A percentile compares a stretch with the other conserved stretches of the same genome.
These are phyloP conservation scores for Ferrisia virgata DNA, from an alignment of 2,888 invertebrate genomes.

Conservation along the genomic window DNA sequence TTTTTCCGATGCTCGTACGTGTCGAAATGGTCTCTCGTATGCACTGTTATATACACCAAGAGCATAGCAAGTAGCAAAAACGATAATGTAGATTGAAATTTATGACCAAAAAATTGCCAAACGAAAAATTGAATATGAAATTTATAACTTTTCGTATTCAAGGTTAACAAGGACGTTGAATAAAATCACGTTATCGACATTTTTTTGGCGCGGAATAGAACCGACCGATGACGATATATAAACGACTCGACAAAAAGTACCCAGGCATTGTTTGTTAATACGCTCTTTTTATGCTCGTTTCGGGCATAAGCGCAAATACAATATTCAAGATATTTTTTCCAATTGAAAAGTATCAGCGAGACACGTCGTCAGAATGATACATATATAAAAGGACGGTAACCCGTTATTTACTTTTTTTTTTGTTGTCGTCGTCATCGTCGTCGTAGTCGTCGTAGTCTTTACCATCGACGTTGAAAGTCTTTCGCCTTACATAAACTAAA, in stretches of 20 bases:
- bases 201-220: background rate
- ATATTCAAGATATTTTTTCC: conserved; percentile 19
- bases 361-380: conserved; percentile 18
- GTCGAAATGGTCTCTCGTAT: background rate
- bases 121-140: background rate
- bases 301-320: background rate
- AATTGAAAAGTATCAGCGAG: conserved; percentile 25
- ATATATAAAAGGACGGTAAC: conserved; percentile 18
- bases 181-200: background rate
- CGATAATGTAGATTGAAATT: background rate
- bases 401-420: conserved; percentile 28
- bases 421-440: background rate
- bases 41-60: background rate
- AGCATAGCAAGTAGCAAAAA: background rate
- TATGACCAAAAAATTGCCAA: background rate
- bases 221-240: background rate
- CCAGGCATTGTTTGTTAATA: background rate
- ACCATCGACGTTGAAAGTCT: background rate
- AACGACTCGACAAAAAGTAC: background rate
- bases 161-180: background rate
- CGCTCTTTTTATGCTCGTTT: conserved; percentile 9
- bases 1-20: background rate
- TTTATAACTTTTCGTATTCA: conserved; percentile 3
- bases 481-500: conserved; percentile 11
- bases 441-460: background rate